Percentiles rank a stretch among this genome's conserved stretches.
These are phyloP conservation scores for Melanargia galathea DNA, from an alignment of 2,888 invertebrate genomes.

Conservation along the genomic window DNA sequence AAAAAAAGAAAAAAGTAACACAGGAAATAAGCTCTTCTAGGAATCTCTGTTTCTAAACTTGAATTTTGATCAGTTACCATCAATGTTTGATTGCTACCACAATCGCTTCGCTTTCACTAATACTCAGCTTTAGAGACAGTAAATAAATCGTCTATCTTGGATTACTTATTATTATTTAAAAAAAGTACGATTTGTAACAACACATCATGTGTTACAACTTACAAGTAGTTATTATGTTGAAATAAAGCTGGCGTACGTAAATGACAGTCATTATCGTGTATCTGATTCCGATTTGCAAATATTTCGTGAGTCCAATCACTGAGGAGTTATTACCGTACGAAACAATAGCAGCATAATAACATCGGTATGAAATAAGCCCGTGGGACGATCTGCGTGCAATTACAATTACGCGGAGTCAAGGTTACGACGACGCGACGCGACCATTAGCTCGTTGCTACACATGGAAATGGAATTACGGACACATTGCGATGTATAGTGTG, in stretches of 20 bases:
- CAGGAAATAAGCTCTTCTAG: no score
- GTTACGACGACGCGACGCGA: conserved; percentile 41
- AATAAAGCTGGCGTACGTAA: conserved; percentile 14
- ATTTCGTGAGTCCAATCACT: conserved; percentile 39
- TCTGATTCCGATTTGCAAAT: conserved; percentile 31
- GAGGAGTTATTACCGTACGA: conserved; percentile 38
- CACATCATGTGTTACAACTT: neutral
- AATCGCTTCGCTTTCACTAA: no score
- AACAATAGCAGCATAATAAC: conserved; percentile 41
- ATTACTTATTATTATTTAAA: no score
- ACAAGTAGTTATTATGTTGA: conserved; percentile 10
- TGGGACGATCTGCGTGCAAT: conserved; percentile 60
- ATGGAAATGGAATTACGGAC: neutral
- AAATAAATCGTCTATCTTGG: no score
- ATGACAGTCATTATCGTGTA: conserved; percentile 24
- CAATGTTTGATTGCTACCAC: no score
- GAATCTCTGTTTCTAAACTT: no score
- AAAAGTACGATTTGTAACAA: no score
- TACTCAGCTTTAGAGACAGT: no score
- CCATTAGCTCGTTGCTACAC: conserved; percentile 9
- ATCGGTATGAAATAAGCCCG: conserved; percentile 50
- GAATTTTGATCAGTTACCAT: no score
- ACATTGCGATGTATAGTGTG: neutral
- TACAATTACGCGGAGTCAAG: conserved; percentile 61
- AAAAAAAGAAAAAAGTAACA: no score